Base-by-base conservation (phyloP, 2,888 invertebrate genomes). In the Azorinus chamasolen region DNA sequence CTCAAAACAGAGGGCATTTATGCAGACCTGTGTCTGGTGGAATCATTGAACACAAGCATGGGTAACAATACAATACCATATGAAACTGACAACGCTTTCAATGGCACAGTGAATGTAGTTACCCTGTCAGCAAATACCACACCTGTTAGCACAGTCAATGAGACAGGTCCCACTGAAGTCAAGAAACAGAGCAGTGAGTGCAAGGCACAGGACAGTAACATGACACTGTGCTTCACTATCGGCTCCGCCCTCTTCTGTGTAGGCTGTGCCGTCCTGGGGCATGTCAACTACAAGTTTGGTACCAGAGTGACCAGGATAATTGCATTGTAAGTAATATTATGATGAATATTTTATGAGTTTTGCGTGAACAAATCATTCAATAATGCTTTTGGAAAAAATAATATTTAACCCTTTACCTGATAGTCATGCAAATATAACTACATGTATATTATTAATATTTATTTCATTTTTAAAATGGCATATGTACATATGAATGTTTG, bases 221-320 rank as follows among this genome's bases (percentile, higher is more conserved):
- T 88, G 58, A 69, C 79, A 0, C 72, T 89, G 46, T 87, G 85
- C 22, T 89, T 89, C 58, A 88, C 88, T 5, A 76, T 89, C 14
- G 87, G 73, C 0, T 83, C 87, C 16, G 79, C 83, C 1, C 55
- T 89, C 58, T 88, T 88, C 51, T 86, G 87, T 79, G 81, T 81
- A 18, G 85, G 87, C 10, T 86, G 87, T 81, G 87, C 87, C 6
- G 69, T 83, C n/a, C 62, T 89, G 59, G 89, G 89, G 10, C 87
- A 85, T 53, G 68, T 89, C 68, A 86, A 84, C 70, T 87, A 79
- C 64, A 86, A 83, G 57, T 88, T 83, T 76, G 89, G 89, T n/a
- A 88, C 86, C 4, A 69, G 89, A 39, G 71, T 85, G 12, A 84
- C 89, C 22, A 70, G 89, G 50, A 32, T 89, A 8, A 63, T 78